Conservation (phyloP, 2,113 vertebrate genomes). For the Amia ocellicauda region DNA sequence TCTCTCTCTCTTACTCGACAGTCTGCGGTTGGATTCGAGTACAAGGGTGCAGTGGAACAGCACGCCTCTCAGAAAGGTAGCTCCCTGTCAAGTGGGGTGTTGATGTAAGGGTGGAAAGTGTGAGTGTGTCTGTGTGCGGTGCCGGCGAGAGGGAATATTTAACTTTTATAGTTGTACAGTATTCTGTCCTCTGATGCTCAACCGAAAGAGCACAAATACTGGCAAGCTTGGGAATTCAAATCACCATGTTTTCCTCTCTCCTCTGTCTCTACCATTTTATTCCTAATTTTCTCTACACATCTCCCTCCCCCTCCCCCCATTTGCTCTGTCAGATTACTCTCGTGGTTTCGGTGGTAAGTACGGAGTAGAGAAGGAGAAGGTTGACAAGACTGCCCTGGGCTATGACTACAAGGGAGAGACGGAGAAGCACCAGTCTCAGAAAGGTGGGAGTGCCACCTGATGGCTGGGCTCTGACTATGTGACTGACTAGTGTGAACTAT, state of each 20-base stretch:
- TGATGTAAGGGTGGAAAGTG: no score
- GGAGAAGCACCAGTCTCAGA: slow-evolving; percentile 68
- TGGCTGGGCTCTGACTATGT: no score
- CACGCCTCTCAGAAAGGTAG: slow-evolving; percentile 90
- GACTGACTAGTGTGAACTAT: no score
- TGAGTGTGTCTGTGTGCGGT: no score
- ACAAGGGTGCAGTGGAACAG: slow-evolving; percentile 86
- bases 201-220: no score
- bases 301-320: not conserved
- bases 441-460: slow-evolving; percentile 41
- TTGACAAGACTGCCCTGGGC: slow-evolving; percentile 68
- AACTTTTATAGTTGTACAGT: no score
- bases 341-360: slow-evolving; percentile 69
- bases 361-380: slow-evolving; percentile 75
- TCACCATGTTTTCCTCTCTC: not conserved
- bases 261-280: not conserved
- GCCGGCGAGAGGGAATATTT: no score
- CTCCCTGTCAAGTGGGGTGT: not conserved
- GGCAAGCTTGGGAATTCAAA: no score
- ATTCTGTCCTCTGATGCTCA: no score
- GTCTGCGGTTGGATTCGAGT: slow-evolving; percentile 89
- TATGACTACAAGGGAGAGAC: slow-evolving; percentile 62
- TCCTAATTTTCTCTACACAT: not conserved
- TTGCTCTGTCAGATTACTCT: slow-evolving; percentile 19
- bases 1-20: slow-evolving; percentile 41